Conservation (phyloP, 2,888 invertebrate species). For the Melanotus villosus region DNA sequence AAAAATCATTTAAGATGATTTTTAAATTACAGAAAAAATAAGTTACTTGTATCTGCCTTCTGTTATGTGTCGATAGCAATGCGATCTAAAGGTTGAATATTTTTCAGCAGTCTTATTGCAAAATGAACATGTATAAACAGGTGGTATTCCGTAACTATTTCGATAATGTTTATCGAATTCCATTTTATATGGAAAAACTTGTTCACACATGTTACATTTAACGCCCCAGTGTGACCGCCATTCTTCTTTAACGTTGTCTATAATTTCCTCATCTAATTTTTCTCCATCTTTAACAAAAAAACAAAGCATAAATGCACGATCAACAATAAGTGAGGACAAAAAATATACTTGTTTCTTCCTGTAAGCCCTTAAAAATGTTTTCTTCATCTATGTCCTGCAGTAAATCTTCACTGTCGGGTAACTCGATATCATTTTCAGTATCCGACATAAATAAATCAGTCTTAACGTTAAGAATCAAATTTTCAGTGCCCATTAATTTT, state of each 20-base stretch:
- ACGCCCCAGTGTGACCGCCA: slow-evolving; percentile 70
- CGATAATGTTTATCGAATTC: slow-evolving; percentile 73
- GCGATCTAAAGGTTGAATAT: slow-evolving; percentile 71
- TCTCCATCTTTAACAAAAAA: slow-evolving; percentile 54
- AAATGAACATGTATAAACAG: slow-evolving; percentile 73
- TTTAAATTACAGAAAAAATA: neutral
- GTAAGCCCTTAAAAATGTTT: slow-evolving; percentile 63
- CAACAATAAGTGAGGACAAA: too few relatives aligned
- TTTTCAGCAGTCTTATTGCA: slow-evolving; percentile 72
- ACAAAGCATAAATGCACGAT: neutral
- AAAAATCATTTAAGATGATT: too few relatives aligned
- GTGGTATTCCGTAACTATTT: slow-evolving; percentile 64
- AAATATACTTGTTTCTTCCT: slow-evolving; percentile 60
- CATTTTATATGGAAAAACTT: slow-evolving; percentile 68
- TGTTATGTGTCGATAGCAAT: slow-evolving; percentile 73
- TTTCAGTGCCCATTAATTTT: slow-evolving; percentile 25
- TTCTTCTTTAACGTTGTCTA: slow-evolving; percentile 69
- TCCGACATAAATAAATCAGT: slow-evolving; percentile 49
- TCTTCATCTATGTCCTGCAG: slow-evolving; percentile 60
- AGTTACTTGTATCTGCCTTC: slow-evolving; percentile 73
- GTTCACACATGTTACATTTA: slow-evolving; percentile 71
- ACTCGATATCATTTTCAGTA: slow-evolving; percentile 51
- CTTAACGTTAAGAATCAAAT: slow-evolving; percentile 32
- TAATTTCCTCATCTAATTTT: slow-evolving; percentile 63
- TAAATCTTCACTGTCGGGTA: slow-evolving; percentile 58